Conservation (phyloP, 2,888 invertebrate genomes). For the Xestobium rufovillosum region DNA sequence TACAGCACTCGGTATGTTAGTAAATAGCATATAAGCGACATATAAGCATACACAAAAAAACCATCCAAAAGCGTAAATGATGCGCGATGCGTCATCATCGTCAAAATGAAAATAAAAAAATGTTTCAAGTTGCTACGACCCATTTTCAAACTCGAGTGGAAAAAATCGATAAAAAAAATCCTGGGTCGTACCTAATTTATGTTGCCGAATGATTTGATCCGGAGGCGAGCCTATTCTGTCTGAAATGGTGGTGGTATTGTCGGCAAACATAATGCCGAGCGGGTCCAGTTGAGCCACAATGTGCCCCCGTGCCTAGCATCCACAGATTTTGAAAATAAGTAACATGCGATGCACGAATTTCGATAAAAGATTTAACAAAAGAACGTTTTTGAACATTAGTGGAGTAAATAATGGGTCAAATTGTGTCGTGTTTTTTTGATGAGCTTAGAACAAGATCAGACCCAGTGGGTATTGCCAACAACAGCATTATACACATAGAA, state of each 20-base stretch:
- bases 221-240: slow-evolving; percentile 50
- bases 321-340: slow-evolving; percentile 9
- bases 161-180: slow-evolving; percentile 17
- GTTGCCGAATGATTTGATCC: slow-evolving; percentile 56
- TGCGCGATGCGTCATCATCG: slow-evolving; percentile 9
- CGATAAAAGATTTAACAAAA: slow-evolving; percentile 5
- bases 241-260: slow-evolving; percentile 39
- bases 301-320: slow-evolving; percentile 78
- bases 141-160: slow-evolving; percentile 17
- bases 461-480: too few relatives aligned
- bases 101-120: slow-evolving; percentile 13
- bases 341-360: slow-evolving; percentile 9
- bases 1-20: too few relatives aligned
- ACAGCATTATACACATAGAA: too few relatives aligned
- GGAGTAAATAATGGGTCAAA: too few relatives aligned
- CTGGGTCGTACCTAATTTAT: slow-evolving; percentile 54
- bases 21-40: too few relatives aligned
- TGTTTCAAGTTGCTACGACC: slow-evolving; percentile 38
- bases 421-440: too few relatives aligned
- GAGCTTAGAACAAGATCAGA: too few relatives aligned
- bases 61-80: slow-evolving; percentile 9
- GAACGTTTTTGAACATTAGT: slow-evolving; percentile 4
- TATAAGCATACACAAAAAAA: too few relatives aligned
- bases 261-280: slow-evolving; percentile 76
- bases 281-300: slow-evolving; percentile 91